These are phyloP conservation scores for Athene cunicularia DNA, from an alignment of 2,113 vertebrate genomes.

Conservation along the genomic window DNA sequence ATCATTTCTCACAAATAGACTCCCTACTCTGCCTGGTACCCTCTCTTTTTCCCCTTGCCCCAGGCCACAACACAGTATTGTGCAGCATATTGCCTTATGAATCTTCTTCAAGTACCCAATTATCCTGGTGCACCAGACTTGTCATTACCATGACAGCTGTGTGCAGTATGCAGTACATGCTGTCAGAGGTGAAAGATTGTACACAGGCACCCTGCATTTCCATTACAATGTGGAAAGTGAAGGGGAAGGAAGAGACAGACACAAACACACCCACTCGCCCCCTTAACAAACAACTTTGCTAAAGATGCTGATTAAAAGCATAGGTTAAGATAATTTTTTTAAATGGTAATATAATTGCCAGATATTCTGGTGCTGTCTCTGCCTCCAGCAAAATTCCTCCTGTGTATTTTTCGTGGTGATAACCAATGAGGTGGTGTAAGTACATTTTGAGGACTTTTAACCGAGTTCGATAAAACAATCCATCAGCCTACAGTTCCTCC, in stretches of 20 bases:
- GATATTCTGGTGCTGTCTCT: not conserved
- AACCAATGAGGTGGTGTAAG: not conserved
- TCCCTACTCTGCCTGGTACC: not conserved
- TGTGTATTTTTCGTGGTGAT: not conserved
- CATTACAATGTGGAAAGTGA: constrained; percentile 50
- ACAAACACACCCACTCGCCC: not conserved
- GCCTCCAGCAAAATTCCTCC: not conserved
- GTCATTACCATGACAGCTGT: constrained; percentile 77
- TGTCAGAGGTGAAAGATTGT: constrained; percentile 75
- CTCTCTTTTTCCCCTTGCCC: constrained; percentile 56
- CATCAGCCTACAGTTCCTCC: constrained; percentile 9
- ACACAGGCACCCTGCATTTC: constrained; percentile 47
- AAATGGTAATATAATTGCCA: constrained; percentile 29
- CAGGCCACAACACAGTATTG: constrained; percentile 58
- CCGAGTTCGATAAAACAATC: constrained; percentile 40
- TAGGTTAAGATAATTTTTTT: constrained; percentile 24
- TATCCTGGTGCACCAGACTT: constrained; percentile 67
- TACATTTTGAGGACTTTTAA: constrained; percentile 41
- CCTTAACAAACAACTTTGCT: constrained; percentile 22
- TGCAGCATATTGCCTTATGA: constrained; percentile 74
- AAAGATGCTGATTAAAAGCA: constrained; percentile 56
- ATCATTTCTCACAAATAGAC: constrained; percentile 67
- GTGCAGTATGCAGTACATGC: constrained; percentile 16
- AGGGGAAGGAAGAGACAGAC: not conserved
- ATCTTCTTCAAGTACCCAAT: constrained; percentile 83